Base-by-base conservation (phyloP, 2,888 invertebrate species). In the Troides helena region DNA sequence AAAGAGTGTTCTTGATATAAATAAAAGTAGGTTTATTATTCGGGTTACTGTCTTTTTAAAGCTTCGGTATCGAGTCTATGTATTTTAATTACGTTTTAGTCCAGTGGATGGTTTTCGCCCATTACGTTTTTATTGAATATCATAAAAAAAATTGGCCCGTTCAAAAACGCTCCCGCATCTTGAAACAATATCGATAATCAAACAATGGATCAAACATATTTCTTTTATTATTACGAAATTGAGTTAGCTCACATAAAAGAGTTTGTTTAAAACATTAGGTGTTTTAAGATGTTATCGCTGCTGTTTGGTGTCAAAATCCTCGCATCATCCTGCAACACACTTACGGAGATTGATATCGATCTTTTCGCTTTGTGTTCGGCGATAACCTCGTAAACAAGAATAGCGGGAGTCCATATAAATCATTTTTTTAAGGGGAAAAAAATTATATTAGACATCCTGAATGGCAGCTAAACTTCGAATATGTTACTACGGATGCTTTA, bases 251-350 rank as follows among this genome's bases (percentile, higher is more conserved):
- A 84, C 78, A 90, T 89, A 90, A 91, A 91, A 80, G 89, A 90
- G 91, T 92, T 92, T 92, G 92, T 92, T 92, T 91, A 92, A 91
- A 92, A 91, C 90, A 92, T 92, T 92, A 92, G 91, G 80, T 82
- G 84, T 88, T 90, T 88, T 89, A 84, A 90, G 92, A 92, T 92
- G 79, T 88, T 92, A 92, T 92, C 92, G 76, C 21, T 70, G 43
- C 74, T 89, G 87, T 92, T 89, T 92, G 91, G 91, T 92, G 92
- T 92, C 92, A 92, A 90, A 92, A 91, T 80, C 90, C 90, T 90
- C 92, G 87, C 91, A 89, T 92, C 92, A 92, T 89, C 90, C 90
- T 81, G 91, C 53, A 88, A 89, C 84, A 77, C 89, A 91, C 90
- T 91, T 90, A 82, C 81, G 82, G 77, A 76, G 73, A 73, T 73